Base-by-base conservation (phyloP, 1,140 invertebrate species). In the Dendroctonus ponderosae region DNA sequence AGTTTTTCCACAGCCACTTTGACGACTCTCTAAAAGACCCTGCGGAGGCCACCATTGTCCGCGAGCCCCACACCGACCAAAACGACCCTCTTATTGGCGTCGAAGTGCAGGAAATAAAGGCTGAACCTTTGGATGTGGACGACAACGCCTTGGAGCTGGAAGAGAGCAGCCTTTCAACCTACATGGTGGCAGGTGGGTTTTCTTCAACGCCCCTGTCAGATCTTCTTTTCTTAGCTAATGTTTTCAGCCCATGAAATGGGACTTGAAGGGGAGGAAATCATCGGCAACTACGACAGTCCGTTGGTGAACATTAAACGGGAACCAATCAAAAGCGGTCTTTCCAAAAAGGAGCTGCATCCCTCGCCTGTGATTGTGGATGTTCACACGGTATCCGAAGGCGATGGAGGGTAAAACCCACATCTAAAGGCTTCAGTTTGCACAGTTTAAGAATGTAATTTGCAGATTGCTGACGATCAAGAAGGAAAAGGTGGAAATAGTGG, bases 1-100 rank as follows among this genome's bases (percentile, higher is more conserved):
- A 74, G 56, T 75, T 70, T 53, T 77, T 74, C 46, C 68, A 77
- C 50, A 58, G 66, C 8, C 67, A 72, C 39, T 71, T 70, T 41
- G 70, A 74, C 7, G 50, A 67, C 7, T 46, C 51, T 4, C 12
- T 26, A 42, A 65, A 71, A 49, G 44, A 67, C 53, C 42, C 57
- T 9, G 46, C 63, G 5, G 63, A 69, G 52, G 53, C 73, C n/a
- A 64, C 62, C 7, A 69, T 70, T 14, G 65, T 67, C 7, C 43
- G 67, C 5, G 68, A 69, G 38, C 62, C 67, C 6, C 69, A 73
- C 62, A 67, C 68, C 38, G 51, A 66, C 26, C 66, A 70, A 68
- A 54, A 65, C 46, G 62, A 70, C 54, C 57, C 69, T 53, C 39
- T 69, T 12, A 51, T 70, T 41, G 53, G 48, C 0, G 58, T 59